Evolutionary conservation across 23 tunicate genomes (phyloP).

Genomic region (Pegea sp.): DNA sequence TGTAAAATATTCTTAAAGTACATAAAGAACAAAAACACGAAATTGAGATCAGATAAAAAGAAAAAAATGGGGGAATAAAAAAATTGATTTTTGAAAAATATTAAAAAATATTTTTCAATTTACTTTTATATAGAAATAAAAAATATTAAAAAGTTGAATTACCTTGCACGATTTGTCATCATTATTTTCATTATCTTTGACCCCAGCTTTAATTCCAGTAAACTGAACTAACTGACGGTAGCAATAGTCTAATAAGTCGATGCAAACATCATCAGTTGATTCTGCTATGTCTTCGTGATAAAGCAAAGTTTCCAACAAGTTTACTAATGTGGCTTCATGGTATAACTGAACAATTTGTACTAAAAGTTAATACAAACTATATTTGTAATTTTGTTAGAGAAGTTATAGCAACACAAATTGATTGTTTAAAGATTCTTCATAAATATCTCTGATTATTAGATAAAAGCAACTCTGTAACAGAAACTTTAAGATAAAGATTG

Average conservation of each 20-base stretch:
- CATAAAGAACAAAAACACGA: too few relatives aligned
- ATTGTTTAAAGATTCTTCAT: too few relatives aligned
- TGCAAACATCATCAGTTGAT: constrained; percentile 43
- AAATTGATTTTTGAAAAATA: too few relatives aligned
- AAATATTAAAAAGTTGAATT: not conserved
- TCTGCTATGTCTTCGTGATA: constrained; percentile 64
- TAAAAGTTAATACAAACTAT: too few relatives aligned
- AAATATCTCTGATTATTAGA: not conserved
- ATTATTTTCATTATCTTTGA: constrained; percentile 1
- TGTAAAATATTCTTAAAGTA: too few relatives aligned
- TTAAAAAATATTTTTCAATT: too few relatives aligned
- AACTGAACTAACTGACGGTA: constrained; percentile 41
- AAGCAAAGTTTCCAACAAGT: constrained; percentile 69
- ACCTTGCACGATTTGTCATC: too few relatives aligned
- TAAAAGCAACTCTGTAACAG: not conserved
- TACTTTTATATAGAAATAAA: not conserved
- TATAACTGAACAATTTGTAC: too few relatives aligned
- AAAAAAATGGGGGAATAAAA: too few relatives aligned
- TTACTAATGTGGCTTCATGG: constrained; percentile 76
- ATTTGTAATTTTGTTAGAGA: too few relatives aligned
- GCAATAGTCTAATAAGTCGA: constrained; percentile 91
- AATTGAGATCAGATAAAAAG: too few relatives aligned
- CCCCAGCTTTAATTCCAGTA: constrained; percentile 3
- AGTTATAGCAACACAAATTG: too few relatives aligned
- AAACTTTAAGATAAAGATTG: not conserved